These are phyloP conservation scores for Drosophila siamana DNA, from an alignment of 2,888 invertebrate species.

Conservation along the genomic window DNA sequence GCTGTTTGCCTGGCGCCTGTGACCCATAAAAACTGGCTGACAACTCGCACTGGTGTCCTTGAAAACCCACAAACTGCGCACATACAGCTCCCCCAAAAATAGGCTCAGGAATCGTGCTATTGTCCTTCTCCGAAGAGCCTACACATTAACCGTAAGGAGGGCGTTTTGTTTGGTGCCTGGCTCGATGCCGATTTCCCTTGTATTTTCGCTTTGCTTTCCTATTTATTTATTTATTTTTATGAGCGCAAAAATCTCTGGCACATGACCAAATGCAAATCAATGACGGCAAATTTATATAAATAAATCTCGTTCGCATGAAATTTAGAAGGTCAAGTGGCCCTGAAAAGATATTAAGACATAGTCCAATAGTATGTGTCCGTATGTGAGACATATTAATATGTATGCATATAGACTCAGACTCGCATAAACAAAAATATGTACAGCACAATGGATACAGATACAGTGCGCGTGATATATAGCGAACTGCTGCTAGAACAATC, in stretches of 20 bases:
- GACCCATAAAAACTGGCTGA: conserved; percentile 38
- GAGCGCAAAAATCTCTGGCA: conserved; percentile 46
- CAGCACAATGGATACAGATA: conserved; percentile 9
- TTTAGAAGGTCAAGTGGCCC: conserved; percentile 48
- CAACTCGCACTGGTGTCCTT: conserved; percentile 31
- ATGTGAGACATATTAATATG: conserved; percentile 19
- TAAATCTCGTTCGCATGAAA: conserved; percentile 51
- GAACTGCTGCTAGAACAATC: conserved; percentile 7
- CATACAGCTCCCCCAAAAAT: conserved; percentile 14
- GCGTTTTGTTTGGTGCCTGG: not conserved
- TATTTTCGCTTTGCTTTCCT: conserved; percentile 16
- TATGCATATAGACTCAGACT: not conserved
- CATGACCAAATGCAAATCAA: conserved; percentile 59
- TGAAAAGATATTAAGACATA: conserved; percentile 45
- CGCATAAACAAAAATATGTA: conserved; percentile 12
- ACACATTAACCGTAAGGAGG: conserved; percentile 1
- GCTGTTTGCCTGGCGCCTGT: conserved; percentile 34
- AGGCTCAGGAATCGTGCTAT: conserved; percentile 4
- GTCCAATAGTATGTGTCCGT: conserved; percentile 4
- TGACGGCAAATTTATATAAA: conserved; percentile 61
- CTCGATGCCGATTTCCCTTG: not conserved
- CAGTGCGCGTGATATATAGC: not conserved
- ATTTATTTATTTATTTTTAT: conserved; percentile 26
- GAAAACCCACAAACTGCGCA: conserved; percentile 24
- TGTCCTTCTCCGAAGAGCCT: not conserved